Base-by-base conservation (phyloP, 1,140 invertebrate genomes). In the Bemisia tabaci region DNA sequence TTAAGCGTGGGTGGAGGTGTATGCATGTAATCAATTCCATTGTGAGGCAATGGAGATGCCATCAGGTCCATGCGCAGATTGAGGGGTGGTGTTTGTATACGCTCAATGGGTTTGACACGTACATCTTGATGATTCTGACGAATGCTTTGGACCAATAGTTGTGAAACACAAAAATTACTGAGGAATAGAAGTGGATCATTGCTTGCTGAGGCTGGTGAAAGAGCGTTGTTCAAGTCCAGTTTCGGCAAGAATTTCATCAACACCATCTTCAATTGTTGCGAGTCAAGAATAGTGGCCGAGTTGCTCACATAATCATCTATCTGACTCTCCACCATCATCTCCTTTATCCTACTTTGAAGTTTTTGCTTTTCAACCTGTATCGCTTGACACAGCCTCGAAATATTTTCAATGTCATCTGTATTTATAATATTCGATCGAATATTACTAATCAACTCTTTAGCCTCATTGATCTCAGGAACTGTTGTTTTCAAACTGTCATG, bases 81-180 rank as follows among this genome's bases (percentile, higher is more conserved):
- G 17, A 48, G 33, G 5, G 33, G 33, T 17, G 33, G 33, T 48
- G 33, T 48, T 5, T 48, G 5, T 5, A 48, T 48, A 9, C 33
- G 33, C 33, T 48, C 33, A 48, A 48, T 17, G 5, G 33, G 33
- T 48, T 48, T 48, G 33, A 48, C 17, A 17, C 33, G 33, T 17
- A 48, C 33, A 48, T 48, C 33, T 5, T 48, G 33, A 48, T 48
- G 33, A 48, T 48, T 48, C 33, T 48, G 33, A 9, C 33, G 33
- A 48, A 48, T 48, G 17, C 33, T 48, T 5, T 48, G 33, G 17
- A 48, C 33, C 33, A 48, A 17, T 48, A 48, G 33, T 71, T 86
- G 84, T 5, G 85, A 85, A 81, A 84, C 86, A 74, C 84, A 89
- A 70, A 87, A 87, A 70, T 88, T 88, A 2, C 86, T 85, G 25